Base-by-base conservation (phyloP, 2,888 invertebrate species). In the Noctuana brunneofusca region DNA sequence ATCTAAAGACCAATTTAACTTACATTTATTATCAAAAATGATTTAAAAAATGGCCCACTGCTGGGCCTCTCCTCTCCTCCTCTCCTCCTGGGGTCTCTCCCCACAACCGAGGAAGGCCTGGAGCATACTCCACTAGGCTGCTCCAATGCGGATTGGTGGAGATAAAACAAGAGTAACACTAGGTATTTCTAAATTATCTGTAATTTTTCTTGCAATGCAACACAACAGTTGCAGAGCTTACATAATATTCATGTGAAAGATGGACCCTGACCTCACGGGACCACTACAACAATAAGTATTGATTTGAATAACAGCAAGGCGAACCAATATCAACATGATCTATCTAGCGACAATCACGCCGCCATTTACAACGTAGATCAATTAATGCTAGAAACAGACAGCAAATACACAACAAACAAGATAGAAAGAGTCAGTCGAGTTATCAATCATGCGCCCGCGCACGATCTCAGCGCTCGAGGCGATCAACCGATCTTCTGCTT, bases 401-500 rank as follows among this genome's bases (percentile, higher is more conserved):
- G 66, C 24, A 67, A 12, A 75, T 75, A 70, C 14, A 24, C 12
- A 66, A 69, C 52, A n/a, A 11, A 32, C 24, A 66, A 30, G 72
- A 63, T 56, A 65, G 76, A 84, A 70, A 69, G 80, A 79, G 85
- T 83, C 69, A 65, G 72, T 71, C 65, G 68, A 80, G 88, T 86
- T 90, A 91, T 91, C 90, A 89, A 91, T 91, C 91, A 90, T 78
- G 81, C 81, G 86, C 83, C 84, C 78, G 87, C 86, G 84, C 88
- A 84, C 84, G 84, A 86, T 85, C 78, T 79, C 73, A 76, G 75
- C 75, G 89, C 90, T 80, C 66, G 80, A 74, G 84, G 90, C 88
- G 80, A 87, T 87, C 83, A 79, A 78, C 74, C 81, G 81, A 87
- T 89, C 84, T 82, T 80, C 72, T 69, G 81, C 83, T 86, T 90